Evolutionary conservation across 2,113 vertebrate species (phyloP).

Genomic region (Bettongia penicillata): DNA sequence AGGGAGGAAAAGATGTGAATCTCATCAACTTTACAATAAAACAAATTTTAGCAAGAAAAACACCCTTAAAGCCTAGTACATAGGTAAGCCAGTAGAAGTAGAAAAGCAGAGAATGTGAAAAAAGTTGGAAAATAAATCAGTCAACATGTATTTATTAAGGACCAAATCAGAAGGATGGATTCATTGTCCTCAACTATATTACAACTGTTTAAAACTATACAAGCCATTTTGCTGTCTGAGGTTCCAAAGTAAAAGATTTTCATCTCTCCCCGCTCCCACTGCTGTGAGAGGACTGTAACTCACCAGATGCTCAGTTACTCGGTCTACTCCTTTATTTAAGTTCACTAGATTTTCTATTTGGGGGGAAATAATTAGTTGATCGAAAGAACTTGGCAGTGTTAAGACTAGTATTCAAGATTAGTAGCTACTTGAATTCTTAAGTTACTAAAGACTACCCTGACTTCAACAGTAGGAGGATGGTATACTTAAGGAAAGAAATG

Average conservation of each 20-base stretch:
- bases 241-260: not conserved
- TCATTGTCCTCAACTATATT: not conserved
- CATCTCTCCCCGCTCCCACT: not conserved
- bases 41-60: not conserved
- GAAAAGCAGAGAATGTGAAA: not conserved
- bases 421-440: not conserved
- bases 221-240: not conserved
- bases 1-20: not conserved
- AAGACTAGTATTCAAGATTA: not conserved
- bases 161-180: not conserved
- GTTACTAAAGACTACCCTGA: not conserved
- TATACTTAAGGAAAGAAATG: not conserved
- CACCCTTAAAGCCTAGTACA: not conserved
- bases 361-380: not conserved
- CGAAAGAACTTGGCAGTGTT: not conserved
- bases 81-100: not conserved
- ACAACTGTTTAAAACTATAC: not conserved
- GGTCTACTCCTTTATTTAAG: not conserved
- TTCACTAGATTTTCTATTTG: not conserved
- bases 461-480: not conserved
- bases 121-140: not conserved
- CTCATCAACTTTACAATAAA: not conserved
- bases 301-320: not conserved
- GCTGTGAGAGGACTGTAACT: not conserved
- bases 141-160: not conserved